Evolutionary conservation across 2,888 invertebrate genomes (phyloP).

Genomic region (Andrena marginata): DNA sequence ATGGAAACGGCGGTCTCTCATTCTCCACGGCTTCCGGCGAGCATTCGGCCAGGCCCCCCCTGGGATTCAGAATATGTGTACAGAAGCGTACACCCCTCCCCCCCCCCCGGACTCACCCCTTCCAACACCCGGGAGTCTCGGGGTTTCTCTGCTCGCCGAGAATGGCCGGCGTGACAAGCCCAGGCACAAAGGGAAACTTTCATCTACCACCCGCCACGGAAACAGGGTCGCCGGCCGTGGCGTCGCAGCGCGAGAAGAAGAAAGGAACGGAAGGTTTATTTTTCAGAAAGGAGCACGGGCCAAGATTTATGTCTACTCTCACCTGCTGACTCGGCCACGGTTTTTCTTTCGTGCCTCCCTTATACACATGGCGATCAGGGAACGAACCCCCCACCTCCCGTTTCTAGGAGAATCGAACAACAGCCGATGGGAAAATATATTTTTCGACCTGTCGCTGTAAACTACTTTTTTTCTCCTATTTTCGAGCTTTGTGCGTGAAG

Average conservation of each 20-base stretch:
- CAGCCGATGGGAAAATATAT: conserved; percentile 1
- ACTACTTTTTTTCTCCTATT: background rate
- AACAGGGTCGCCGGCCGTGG: conserved; percentile 67
- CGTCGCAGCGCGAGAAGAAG: conserved; percentile 68
- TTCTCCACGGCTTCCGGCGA: conserved; percentile 58
- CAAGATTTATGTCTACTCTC: conserved; percentile 71
- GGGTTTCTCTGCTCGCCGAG: conserved; percentile 36
- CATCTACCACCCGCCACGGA: conserved; percentile 74
- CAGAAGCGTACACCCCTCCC: conserved; percentile 31
- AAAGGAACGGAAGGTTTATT: conserved; percentile 74
- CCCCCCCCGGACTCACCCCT: conserved; percentile 20
- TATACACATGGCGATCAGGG: background rate
- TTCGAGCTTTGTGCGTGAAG: background rate
- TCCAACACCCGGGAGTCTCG: conserved; percentile 27
- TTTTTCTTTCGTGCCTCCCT: conserved; percentile 55
- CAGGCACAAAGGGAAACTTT: conserved; percentile 76
- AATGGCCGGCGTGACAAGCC: conserved; percentile 72
- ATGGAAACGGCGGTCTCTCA: conserved; percentile 53
- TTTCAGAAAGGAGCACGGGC: conserved; percentile 67
- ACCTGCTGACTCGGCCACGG: conserved; percentile 68
- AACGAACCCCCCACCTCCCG: background rate
- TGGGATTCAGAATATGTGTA: conserved; percentile 70
- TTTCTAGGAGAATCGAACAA: conserved; percentile 24
- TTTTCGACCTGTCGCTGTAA: background rate
- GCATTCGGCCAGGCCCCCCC: conserved; percentile 61